These are phyloP conservation scores for Peromyscus maniculatus DNA, from an alignment of 2,113 vertebrate genomes.

Conservation along the genomic window DNA sequence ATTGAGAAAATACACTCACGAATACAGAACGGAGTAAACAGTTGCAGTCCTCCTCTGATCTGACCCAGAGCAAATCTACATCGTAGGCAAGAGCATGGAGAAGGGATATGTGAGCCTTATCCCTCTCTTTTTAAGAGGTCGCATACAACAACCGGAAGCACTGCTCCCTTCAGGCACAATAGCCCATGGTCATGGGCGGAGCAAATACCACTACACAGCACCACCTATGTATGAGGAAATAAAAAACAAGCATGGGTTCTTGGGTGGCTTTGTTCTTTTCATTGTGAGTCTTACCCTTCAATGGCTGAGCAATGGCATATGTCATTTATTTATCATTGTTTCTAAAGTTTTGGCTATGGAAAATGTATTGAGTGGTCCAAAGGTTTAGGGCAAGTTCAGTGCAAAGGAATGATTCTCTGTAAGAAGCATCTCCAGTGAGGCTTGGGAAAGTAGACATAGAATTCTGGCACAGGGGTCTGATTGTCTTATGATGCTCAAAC, in stretches of 20 bases:
- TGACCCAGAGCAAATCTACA: too few relatives aligned
- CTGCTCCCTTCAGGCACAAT: too few relatives aligned
- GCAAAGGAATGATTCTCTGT: too few relatives aligned
- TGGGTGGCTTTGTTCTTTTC: neutral
- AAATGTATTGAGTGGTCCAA: neutral
- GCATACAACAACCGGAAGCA: too few relatives aligned
- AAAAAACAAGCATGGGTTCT: neutral
- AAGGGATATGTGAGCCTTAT: too few relatives aligned
- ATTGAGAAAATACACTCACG: too few relatives aligned
- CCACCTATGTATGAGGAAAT: neutral
- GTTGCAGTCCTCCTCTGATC: too few relatives aligned
- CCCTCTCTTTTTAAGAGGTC: too few relatives aligned
- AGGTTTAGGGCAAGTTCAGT: neutral
- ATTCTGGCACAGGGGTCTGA: neutral
- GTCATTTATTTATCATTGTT: neutral
- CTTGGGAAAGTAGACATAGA: too few relatives aligned
- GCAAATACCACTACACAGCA: neutral
- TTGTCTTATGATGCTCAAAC: neutral
- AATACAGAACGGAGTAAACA: too few relatives aligned
- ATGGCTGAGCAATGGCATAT: neutral
- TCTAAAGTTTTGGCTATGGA: neutral
- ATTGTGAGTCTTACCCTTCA: neutral
- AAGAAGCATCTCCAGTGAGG: neutral
- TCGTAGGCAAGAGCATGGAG: too few relatives aligned
- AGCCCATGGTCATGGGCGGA: too few relatives aligned